These are phyloP conservation scores for Climacteris rufus DNA, from an alignment of 2,113 vertebrate genomes.

Conservation along the genomic window DNA sequence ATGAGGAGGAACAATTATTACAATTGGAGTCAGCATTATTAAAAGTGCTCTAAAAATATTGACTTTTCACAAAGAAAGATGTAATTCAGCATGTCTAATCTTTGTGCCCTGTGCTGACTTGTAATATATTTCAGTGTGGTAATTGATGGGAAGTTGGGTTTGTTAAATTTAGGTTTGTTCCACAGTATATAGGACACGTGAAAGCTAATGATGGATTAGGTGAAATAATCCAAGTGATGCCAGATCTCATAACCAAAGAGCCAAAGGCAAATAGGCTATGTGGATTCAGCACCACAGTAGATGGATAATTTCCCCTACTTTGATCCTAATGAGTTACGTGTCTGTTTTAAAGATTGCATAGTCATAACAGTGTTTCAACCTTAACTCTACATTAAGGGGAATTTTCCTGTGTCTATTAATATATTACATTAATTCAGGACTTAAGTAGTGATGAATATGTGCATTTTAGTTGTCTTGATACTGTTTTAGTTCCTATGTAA, in stretches of 20 bases:
- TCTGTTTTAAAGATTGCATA: slow-evolving; percentile 49
- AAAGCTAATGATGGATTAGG: slow-evolving; percentile 66
- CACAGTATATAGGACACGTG: slow-evolving; percentile 30
- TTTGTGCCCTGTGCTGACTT: neutral
- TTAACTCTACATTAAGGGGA: neutral
- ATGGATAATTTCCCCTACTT: slow-evolving; percentile 42
- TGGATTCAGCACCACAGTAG: slow-evolving; percentile 31
- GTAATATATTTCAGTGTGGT: slow-evolving; percentile 12
- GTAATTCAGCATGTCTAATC: slow-evolving; percentile 16
- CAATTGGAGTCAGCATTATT: neutral
- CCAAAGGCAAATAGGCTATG: slow-evolving; percentile 50
- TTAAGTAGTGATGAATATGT: neutral
- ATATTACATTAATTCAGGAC: neutral
- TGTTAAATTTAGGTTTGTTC: slow-evolving; percentile 50
- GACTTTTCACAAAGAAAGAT: slow-evolving; percentile 19
- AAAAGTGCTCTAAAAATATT: neutral
- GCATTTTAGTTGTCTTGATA: neutral
- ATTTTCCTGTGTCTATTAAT: neutral
- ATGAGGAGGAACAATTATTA: neutral
- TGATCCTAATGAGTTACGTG: slow-evolving; percentile 45
- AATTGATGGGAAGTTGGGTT: slow-evolving; percentile 16
- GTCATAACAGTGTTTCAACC: neutral
- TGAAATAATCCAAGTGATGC: slow-evolving; percentile 56
- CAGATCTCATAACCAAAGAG: slow-evolving; percentile 47
- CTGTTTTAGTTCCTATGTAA: neutral